Percentiles rank a stretch among this genome's conserved stretches.
Evolutionary conservation across 1,140 invertebrate genomes (phyloP).

Genomic region (Pemphigus obesinymphae): DNA sequence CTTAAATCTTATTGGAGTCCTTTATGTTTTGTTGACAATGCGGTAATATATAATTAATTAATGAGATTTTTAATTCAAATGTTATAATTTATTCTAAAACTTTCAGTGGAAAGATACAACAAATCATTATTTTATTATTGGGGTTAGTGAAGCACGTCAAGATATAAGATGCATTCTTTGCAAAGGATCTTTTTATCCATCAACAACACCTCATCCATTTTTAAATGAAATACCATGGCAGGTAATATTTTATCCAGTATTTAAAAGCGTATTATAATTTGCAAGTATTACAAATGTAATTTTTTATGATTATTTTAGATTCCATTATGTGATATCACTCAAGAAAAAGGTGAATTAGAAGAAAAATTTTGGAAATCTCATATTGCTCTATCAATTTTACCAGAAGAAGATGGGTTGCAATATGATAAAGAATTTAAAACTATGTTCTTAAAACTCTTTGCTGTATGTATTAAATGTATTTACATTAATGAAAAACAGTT

Average conservation of each 20-base stretch:
- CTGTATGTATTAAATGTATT: conserved; percentile 57
- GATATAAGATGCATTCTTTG: conserved; percentile 77
- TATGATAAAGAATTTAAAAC: conserved; percentile 64
- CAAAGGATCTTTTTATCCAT: conserved; percentile 80
- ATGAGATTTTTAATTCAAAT: neutral
- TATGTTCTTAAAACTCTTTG: conserved; percentile 83
- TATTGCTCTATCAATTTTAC: conserved; percentile 29
- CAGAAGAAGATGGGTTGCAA: conserved; percentile 54
- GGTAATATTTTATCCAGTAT: conserved; percentile 49
- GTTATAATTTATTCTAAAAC: conserved; percentile 10
- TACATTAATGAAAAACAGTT: neutral
- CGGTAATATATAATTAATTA: conserved; percentile 53
- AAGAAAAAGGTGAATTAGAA: conserved; percentile 78
- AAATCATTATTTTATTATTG: conserved; percentile 78
- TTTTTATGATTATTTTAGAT: conserved; percentile 55
- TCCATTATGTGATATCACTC: conserved; percentile 74
- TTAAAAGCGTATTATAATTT: neutral
- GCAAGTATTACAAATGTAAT: conserved; percentile 11
- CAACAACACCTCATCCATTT: conserved; percentile 77
- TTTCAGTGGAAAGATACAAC: conserved; percentile 62
- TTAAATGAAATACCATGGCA: conserved; percentile 65
- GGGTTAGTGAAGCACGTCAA: conserved; percentile 69
- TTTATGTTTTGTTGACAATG: conserved; percentile 65
- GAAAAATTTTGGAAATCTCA: conserved; percentile 61
- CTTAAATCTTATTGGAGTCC: conserved; percentile 66